A percentile compares a stretch with the other conserved stretches of the same genome.
These are phyloP conservation scores for Phoeniculus purpureus DNA, from an alignment of 2,797 vertebrate genomes.

Conservation along the genomic window DNA sequence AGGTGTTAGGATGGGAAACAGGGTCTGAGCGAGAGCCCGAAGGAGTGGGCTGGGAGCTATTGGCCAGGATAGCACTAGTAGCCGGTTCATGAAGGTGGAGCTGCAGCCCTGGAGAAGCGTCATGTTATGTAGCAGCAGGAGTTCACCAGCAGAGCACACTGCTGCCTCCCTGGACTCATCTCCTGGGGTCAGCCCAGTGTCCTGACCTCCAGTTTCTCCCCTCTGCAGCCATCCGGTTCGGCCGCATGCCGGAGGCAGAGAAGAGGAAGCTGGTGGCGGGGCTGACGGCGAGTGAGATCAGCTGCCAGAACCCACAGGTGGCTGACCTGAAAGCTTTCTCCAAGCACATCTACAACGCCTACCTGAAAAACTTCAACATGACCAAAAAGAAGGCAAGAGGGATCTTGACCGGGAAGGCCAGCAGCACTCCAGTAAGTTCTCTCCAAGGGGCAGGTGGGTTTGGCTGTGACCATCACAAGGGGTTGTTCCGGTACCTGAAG, in stretches of 20 bases:
- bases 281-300: slow-evolving; percentile 86
- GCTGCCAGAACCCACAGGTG: slow-evolving; percentile 85
- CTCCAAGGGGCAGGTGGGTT: background rate
- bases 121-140: background rate
- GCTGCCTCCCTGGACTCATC: background rate
- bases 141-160: background rate
- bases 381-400: slow-evolving; percentile 98
- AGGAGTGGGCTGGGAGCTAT: background rate
- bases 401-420: slow-evolving; percentile 95
- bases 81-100: background rate
- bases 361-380: slow-evolving; percentile 97
- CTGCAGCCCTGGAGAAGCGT: background rate
- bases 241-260: slow-evolving; percentile 97
- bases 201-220: background rate
- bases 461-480: background rate
- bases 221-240: slow-evolving; percentile 91
- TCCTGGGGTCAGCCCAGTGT: background rate
- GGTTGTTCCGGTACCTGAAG: background rate
- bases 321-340: slow-evolving; percentile 94
- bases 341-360: slow-evolving; percentile 94
- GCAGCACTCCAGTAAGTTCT: slow-evolving; percentile 89
- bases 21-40: background rate
- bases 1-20: background rate
- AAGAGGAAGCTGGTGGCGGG: slow-evolving; percentile 96
- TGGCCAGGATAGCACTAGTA: background rate